These are phyloP conservation scores for Hydropotes inermis DNA, from an alignment of 2,113 vertebrate genomes.

Conservation along the genomic window DNA sequence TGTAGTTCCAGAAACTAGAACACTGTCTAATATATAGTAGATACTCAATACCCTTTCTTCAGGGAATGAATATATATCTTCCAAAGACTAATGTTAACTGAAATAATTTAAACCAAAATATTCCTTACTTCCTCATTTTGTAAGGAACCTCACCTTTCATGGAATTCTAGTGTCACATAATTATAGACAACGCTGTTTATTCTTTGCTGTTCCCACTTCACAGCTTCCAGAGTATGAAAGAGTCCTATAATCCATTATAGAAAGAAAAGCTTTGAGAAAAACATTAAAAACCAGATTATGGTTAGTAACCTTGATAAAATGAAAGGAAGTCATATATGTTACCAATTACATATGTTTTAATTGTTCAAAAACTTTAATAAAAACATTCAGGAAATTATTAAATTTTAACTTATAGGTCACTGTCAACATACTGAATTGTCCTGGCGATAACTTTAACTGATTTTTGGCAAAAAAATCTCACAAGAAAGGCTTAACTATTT, in stretches of 20 bases:
- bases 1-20: not conserved
- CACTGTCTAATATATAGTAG: too few relatives aligned
- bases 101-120: not conserved
- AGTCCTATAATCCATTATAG: not conserved
- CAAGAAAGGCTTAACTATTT: not conserved
- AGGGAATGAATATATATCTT: not conserved
- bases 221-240: not conserved
- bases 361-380: not conserved
- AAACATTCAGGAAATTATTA: not conserved
- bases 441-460: not conserved
- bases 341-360: not conserved
- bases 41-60: not conserved
- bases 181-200: not conserved
- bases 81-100: not conserved
- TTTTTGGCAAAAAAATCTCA: not conserved
- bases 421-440: not conserved
- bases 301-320: not conserved
- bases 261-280: slow-evolving; percentile 26
- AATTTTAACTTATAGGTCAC: not conserved
- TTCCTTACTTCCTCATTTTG: not conserved
- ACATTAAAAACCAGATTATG: not conserved
- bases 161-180: not conserved
- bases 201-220: not conserved
- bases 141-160: not conserved
- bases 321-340: not conserved